These are phyloP conservation scores for Naso thynnoides DNA, from an alignment of 2,797 vertebrate species.

Conservation along the genomic window DNA sequence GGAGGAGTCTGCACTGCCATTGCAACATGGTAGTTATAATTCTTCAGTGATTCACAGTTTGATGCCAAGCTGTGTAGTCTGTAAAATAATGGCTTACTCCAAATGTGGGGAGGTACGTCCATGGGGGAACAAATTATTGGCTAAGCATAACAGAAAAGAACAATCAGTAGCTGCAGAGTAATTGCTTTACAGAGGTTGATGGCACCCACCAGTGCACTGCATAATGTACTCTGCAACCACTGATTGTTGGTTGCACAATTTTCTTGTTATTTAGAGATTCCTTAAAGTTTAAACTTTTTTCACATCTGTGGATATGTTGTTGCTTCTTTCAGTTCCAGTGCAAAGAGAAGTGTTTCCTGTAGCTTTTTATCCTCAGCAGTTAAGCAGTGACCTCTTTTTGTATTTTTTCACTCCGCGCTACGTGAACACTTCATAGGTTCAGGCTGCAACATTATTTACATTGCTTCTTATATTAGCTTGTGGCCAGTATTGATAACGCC, in stretches of 20 bases:
- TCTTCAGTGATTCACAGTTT: too few relatives aligned
- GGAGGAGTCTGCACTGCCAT: too few relatives aligned
- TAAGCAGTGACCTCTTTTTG: not conserved
- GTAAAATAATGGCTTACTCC: too few relatives aligned
- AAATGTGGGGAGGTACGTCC: too few relatives aligned
- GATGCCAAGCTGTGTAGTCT: too few relatives aligned
- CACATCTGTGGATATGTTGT: not conserved
- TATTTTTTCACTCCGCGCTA: not conserved
- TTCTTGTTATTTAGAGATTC: not conserved
- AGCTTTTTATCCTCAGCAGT: not conserved
- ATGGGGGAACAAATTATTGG: too few relatives aligned
- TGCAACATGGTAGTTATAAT: too few relatives aligned
- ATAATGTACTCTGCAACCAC: conserved; percentile 33
- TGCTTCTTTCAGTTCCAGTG: not conserved
- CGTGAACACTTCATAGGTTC: not conserved
- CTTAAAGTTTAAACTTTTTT: not conserved
- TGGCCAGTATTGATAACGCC: too few relatives aligned
- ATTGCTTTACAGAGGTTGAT: too few relatives aligned
- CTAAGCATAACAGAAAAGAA: too few relatives aligned
- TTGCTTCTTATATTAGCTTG: conserved; percentile 14
- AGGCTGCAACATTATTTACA: not conserved
- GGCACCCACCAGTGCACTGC: too few relatives aligned
- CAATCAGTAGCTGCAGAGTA: too few relatives aligned
- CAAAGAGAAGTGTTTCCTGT: not conserved
- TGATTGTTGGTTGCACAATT: conserved; percentile 34